Evolutionary conservation across 2,888 invertebrate species (phyloP).

Genomic region (Sycophila texana): DNA sequence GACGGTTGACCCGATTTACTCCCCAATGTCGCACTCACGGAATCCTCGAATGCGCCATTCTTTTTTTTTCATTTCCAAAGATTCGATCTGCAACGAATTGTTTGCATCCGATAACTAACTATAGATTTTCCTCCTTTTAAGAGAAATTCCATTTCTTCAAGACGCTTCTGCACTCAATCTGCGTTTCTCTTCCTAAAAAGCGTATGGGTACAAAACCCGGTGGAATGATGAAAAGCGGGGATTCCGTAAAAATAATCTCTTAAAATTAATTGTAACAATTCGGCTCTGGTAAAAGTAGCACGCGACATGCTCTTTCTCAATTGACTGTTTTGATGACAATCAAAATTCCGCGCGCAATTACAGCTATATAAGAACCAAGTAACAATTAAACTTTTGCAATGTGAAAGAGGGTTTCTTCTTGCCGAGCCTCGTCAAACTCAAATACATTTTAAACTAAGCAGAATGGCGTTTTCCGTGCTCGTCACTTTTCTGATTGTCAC

Average conservation of each 20-base stretch:
- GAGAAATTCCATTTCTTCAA: too few species aligned
- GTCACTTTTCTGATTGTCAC: slow-evolving; percentile 29
- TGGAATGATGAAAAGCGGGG: too few species aligned
- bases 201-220: too few species aligned
- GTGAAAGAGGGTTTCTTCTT: slow-evolving; percentile 2
- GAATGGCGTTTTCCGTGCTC: slow-evolving; percentile 43
- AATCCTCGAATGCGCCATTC: too few species aligned
- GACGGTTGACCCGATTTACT: too few species aligned
- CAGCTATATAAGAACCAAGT: slow-evolving; percentile 48
- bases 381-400: slow-evolving; percentile 31
- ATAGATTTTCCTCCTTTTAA: too few species aligned
- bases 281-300: slow-evolving; percentile 21
- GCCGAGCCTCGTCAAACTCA: background rate
- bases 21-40: too few species aligned
- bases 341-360: slow-evolving; percentile 25
- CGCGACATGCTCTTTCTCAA: slow-evolving; percentile 8
- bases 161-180: too few species aligned
- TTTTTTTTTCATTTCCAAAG: too few species aligned
- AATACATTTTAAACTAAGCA: background rate
- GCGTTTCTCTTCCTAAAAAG: too few species aligned
- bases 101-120: too few species aligned
- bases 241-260: background rate
- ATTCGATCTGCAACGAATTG: too few species aligned
- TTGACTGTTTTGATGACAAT: slow-evolving; percentile 48
- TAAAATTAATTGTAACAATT: background rate